phyloP scores from a whole-genome alignment of 2,113 vertebrate genomes.

The Campylorhamphus procurvoides region DNA sequence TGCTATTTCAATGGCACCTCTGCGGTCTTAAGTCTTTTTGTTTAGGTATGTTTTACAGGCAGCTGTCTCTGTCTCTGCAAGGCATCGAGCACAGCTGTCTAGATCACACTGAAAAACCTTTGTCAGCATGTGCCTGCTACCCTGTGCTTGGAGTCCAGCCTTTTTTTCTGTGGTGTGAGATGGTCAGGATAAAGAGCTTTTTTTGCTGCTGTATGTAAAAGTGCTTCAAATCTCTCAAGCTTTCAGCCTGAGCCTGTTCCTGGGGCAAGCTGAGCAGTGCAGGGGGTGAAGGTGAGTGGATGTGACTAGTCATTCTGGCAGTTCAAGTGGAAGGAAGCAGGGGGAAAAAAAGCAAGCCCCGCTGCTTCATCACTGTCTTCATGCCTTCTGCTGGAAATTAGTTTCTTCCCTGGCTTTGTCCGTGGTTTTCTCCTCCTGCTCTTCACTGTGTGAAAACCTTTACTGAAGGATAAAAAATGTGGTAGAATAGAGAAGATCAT shows the following conservation, averaged over 20 bases:
- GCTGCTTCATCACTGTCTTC: neutral
- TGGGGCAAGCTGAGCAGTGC: neutral
- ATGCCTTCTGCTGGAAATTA: neutral
- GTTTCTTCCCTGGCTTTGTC: neutral
- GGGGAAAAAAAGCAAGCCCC: neutral
- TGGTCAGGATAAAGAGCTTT: neutral
- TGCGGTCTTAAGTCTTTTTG: neutral
- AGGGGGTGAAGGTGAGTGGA: neutral
- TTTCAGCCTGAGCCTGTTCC: neutral
- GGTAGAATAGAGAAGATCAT: neutral
- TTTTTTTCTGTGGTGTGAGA: neutral
- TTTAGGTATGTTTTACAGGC: rapidly evolving
- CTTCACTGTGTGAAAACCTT: neutral
- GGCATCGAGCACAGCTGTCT: rapidly evolving
- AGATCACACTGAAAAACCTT: neutral
- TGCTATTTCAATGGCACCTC: neutral
- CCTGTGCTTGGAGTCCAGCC: neutral
- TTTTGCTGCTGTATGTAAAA: neutral
- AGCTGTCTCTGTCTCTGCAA: neutral
- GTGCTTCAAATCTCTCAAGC: neutral
- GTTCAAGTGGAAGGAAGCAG: neutral
- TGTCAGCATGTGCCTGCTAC: neutral
- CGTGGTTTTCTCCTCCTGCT: neutral
- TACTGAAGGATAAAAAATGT: neutral
- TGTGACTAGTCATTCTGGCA: neutral